These are phyloP conservation scores for Falco novaeseelandiae DNA, from an alignment of 2,797 vertebrate species.

Conservation along the genomic window DNA sequence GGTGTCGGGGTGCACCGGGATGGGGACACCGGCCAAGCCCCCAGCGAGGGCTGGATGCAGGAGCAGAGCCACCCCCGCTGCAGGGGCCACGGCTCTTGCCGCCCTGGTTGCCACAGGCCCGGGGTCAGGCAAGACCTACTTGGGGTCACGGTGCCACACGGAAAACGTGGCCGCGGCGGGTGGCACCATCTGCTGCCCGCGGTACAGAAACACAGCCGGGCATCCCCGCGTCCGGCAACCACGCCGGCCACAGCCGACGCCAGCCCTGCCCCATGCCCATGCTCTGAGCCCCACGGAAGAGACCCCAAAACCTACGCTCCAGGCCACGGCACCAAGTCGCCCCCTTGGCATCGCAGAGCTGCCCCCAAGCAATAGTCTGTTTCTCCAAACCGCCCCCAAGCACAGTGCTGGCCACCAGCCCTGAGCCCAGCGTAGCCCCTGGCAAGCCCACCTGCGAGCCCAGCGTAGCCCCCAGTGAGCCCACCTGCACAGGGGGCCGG, in stretches of 20 bases:
- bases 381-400: background rate
- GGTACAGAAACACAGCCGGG: background rate
- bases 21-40: accelerated
- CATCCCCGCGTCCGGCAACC: accelerated
- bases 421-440: background rate
- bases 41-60: background rate
- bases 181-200: background rate
- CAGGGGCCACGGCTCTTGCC: background rate
- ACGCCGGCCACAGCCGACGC: accelerated
- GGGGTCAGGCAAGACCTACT: background rate
- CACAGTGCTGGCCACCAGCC: no score
- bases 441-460: background rate
- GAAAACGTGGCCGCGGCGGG: background rate
- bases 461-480: accelerated
- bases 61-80: background rate
- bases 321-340: accelerated
- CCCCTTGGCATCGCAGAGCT: accelerated
- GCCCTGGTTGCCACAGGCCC: no score
- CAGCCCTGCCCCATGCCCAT: accelerated
- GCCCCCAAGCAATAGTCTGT: accelerated
- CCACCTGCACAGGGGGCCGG: accelerated
- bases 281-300: accelerated
- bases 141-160: accelerated
- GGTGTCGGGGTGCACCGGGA: accelerated
- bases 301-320: accelerated